Conservation (phyloP, 2,797 vertebrate genomes). For the Aphelocoma californica region DNA sequence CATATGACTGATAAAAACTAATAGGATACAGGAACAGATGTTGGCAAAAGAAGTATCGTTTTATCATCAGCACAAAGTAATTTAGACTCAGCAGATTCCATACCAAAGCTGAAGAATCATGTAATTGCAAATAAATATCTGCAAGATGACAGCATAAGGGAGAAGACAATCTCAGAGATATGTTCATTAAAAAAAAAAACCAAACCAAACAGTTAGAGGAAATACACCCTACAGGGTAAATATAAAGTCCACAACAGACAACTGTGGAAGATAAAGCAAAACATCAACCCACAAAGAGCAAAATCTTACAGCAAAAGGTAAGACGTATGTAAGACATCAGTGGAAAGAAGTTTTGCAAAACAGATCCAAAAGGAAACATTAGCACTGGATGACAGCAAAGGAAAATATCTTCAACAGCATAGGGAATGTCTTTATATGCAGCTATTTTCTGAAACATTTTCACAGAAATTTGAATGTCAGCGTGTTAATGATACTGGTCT, state of each 20-base stretch:
- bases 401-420: background rate
- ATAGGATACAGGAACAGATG: background rate
- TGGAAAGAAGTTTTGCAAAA: background rate
- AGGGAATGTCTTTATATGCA: background rate
- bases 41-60: background rate
- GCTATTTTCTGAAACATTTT: background rate
- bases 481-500: background rate
- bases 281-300: background rate
- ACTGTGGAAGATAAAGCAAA: background rate
- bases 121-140: background rate
- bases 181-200: background rate
- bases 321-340: background rate
- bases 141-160: background rate
- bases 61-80: background rate
- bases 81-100: background rate
- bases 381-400: background rate
- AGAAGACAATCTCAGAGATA: background rate
- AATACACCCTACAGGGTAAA: background rate
- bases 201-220: background rate
- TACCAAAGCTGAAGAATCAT: background rate
- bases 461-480: background rate
- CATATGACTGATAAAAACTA: background rate
- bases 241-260: background rate
- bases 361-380: background rate
- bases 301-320: background rate